phyloP scores from a whole-genome alignment of 2,113 vertebrate species.

The Alligator mississippiensis region DNA sequence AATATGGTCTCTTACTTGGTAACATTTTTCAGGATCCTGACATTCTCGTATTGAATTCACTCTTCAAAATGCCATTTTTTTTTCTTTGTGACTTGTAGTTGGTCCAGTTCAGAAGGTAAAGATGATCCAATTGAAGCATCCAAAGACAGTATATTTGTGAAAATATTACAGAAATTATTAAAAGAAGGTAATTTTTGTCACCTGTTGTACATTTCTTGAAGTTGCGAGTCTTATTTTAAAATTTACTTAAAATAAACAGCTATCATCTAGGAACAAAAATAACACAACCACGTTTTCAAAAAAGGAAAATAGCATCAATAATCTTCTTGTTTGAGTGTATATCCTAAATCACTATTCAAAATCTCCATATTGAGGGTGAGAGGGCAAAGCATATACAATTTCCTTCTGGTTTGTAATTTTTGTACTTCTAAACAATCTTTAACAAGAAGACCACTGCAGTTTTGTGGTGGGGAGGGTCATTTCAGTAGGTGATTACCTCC shows the following conservation, averaged over 20 bases:
- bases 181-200: constrained; percentile 87
- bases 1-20: neutral
- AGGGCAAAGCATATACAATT: neutral
- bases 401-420: neutral
- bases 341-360: neutral
- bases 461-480: no score
- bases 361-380: neutral
- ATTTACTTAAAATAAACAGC: neutral
- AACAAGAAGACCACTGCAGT: neutral
- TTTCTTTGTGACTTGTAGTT: constrained; percentile 79
- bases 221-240: neutral
- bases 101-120: constrained; percentile 87
- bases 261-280: neutral
- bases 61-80: neutral
- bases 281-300: neutral
- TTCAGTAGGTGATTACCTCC: no score
- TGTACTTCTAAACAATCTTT: neutral
- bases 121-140: constrained; percentile 95
- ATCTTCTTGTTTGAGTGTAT: neutral
- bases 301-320: neutral
- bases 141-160: constrained; percentile 94
- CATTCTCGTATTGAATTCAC: neutral
- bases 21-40: neutral
- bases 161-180: constrained; percentile 92
- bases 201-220: neutral